Evolutionary conservation across 2,888 invertebrate species (phyloP), one percentile per base, ranked within the genome.

Genomic region (Idaea straminata): DNA sequence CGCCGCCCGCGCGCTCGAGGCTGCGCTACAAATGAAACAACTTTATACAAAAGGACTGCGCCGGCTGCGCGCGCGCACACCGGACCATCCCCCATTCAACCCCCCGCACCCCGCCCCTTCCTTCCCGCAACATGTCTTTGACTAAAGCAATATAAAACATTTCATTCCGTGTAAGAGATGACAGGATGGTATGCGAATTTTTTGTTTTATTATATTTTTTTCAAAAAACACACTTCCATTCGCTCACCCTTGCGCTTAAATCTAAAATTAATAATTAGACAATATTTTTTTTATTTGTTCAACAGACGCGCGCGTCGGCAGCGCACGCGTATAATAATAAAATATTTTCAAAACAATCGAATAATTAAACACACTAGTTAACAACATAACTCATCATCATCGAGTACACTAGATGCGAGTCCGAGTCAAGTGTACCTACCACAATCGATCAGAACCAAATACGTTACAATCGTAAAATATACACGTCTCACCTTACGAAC

Each of bases 341-440:
- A 92, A 91, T 90, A 91, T 91, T 92, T 91, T 92, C 88, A 92
- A 92, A 92, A 92, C 92, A 92, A 92, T 92, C 92, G 92, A 92
- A 92, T 91, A 91, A 91, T 91, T 92, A 92, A 92, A 92, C 92
- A 92, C 92, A 92, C 92, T 92, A 92, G 92, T 92, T 90, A 92
- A 92, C 92, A 92, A 92, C 85, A 84, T 86, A 87, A 88, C 84
- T 89, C 83, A 86, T 86, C 83, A 86, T 86, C 89, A 81, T 84
- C 88, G 82, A 83, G 81, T 83, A 83, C 86, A 81, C 73, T 25
- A 25, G 71, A 71, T 66, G 68, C 69, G 69, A 69, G 67, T 66
- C 70, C 70, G 69, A 25, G 25, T 70, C 68, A 61, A 67, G 65
- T 65, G 69, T 68, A 69, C 25, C 25, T 25, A 25, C 72, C 72